Evolutionary conservation across 2,797 vertebrate genomes (phyloP).

Genomic region (Aselliscus stoliczkanus): DNA sequence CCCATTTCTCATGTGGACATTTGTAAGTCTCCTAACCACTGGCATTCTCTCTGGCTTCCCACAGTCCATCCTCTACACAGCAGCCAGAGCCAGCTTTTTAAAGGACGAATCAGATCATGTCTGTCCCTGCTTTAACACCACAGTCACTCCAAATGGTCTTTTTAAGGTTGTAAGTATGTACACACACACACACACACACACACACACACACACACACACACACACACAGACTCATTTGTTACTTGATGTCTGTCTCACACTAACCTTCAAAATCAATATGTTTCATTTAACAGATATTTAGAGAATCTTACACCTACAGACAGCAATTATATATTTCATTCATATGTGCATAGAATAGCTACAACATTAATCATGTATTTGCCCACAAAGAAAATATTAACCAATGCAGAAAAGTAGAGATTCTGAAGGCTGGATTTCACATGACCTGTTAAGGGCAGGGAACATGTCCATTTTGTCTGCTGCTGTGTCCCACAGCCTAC

Average conservation of each 20-base stretch:
- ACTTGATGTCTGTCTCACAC: background rate
- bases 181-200: background rate
- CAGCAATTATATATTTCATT: background rate
- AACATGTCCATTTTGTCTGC: background rate
- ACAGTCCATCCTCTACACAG: background rate
- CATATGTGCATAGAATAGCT: background rate
- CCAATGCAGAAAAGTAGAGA: background rate
- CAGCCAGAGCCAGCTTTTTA: background rate
- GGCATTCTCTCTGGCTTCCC: background rate
- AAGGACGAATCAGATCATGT: background rate
- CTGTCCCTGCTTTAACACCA: background rate
- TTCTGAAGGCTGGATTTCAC: background rate
- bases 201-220: background rate
- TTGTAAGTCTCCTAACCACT: background rate
- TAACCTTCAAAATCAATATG: background rate
- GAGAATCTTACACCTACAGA: background rate
- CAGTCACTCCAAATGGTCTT: background rate
- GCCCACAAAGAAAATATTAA: background rate
- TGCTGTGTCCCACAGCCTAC: background rate
- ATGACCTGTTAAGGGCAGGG: background rate
- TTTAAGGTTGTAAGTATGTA: background rate
- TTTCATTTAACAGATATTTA: constrained; percentile 14
- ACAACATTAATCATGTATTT: background rate
- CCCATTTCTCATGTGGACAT: background rate
- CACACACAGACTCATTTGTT: background rate